Percentiles rank a stretch among this genome's conserved stretches.
These are phyloP conservation scores for Cyprinodon variegatus DNA, from an alignment of 2,113 vertebrate species.

Conservation along the genomic window DNA sequence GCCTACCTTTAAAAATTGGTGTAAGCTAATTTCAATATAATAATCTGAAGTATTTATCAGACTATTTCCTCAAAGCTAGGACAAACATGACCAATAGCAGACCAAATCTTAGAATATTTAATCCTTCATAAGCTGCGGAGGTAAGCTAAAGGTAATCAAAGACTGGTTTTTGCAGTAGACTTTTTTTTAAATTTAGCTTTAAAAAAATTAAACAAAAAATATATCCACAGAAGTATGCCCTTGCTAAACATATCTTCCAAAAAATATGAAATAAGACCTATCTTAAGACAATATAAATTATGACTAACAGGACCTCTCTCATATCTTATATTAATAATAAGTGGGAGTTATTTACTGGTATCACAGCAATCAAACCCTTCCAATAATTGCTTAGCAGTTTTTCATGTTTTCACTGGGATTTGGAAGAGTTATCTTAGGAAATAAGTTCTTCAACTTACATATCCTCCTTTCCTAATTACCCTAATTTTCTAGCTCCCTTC, in stretches of 20 bases:
- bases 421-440: not conserved
- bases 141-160: not conserved
- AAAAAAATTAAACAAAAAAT: too few species aligned
- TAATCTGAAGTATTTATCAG: not conserved
- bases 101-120: not conserved
- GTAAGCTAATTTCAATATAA: not conserved
- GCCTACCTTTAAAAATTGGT: not conserved
- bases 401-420: not conserved
- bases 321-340: too few species aligned
- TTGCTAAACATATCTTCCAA: too few species aligned
- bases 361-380: not conserved
- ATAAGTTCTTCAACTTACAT: not conserved
- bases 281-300: not conserved
- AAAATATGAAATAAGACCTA: not conserved
- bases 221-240: too few species aligned
- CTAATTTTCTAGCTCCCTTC: not conserved
- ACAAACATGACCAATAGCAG: too few species aligned
- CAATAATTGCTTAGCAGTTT: not conserved
- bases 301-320: not conserved
- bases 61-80: not conserved
- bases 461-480: not conserved
- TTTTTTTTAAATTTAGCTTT: not conserved
- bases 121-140: not conserved
- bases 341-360: not conserved
- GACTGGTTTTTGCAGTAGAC: not conserved